Percentiles rank a stretch among this genome's conserved stretches.
These are phyloP conservation scores for Halictus ligatus DNA, from an alignment of 2,888 invertebrate genomes.

Conservation along the genomic window DNA sequence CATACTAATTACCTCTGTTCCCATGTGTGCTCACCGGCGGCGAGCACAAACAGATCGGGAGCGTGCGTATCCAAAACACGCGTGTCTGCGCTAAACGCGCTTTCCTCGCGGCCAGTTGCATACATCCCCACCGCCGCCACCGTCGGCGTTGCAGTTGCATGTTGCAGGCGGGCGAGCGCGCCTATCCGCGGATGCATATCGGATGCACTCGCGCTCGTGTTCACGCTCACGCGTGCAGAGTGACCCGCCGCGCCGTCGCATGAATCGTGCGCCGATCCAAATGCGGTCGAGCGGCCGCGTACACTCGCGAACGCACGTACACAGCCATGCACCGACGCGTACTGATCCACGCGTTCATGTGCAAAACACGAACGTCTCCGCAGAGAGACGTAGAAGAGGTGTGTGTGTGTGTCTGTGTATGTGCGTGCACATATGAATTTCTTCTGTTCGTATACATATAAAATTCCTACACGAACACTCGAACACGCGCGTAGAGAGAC, in stretches of 20 bases:
- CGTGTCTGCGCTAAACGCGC: slow-evolving; percentile 27
- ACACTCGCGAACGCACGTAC: neutral
- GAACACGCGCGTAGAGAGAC: too few relatives aligned
- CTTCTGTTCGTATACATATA: too few relatives aligned
- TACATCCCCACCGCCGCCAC: neutral
- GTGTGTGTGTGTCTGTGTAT: too few relatives aligned
- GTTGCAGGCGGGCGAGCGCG: neutral
- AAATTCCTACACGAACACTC: too few relatives aligned
- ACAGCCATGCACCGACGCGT: too few relatives aligned
- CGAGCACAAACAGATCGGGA: slow-evolving; percentile 25
- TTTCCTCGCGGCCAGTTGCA: slow-evolving; percentile 16
- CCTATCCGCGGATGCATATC: neutral
- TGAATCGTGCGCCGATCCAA: slow-evolving; percentile 13
- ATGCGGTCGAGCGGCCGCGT: slow-evolving; percentile 20
- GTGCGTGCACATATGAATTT: too few relatives aligned
- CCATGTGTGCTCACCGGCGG: neutral
- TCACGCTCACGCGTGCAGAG: neutral
- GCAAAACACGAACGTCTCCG: too few relatives aligned
- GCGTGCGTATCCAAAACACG: slow-evolving; percentile 28
- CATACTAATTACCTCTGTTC: slow-evolving; percentile 36
- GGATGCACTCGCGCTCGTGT: neutral
- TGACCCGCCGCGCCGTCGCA: slow-evolving; percentile 2
- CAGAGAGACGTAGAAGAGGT: too few relatives aligned
- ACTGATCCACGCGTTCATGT: too few relatives aligned
- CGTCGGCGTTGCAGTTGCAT: neutral